These are phyloP conservation scores for Xiphophorus birchmanni DNA, from an alignment of 2,797 vertebrate species.

Conservation along the genomic window DNA sequence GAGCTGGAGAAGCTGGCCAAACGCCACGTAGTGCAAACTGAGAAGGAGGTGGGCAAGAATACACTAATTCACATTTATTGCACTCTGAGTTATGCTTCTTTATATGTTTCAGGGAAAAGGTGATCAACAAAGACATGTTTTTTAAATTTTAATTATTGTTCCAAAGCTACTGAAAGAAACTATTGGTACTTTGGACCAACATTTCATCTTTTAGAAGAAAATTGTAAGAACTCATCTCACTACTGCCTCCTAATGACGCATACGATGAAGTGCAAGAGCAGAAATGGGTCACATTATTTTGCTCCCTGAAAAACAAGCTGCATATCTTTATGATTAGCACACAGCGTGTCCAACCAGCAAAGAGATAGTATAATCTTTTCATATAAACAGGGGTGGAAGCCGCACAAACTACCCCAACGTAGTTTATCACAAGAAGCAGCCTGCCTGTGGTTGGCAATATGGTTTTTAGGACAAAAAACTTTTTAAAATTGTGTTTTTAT, in stretches of 20 bases:
- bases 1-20: slow-evolving; percentile 99
- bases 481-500: neutral
- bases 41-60: slow-evolving; percentile 90
- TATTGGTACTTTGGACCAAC: slow-evolving; percentile 1
- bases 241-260: slow-evolving; percentile 50
- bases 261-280: slow-evolving; percentile 33
- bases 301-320: slow-evolving; percentile 50
- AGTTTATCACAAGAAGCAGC: neutral
- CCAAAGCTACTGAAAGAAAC: slow-evolving; percentile 1
- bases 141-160: neutral
- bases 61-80: slow-evolving; percentile 30
- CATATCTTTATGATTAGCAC: slow-evolving; percentile 53
- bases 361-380: slow-evolving; percentile 45
- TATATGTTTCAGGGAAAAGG: slow-evolving; percentile 20
- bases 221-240: slow-evolving; percentile 13
- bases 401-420: slow-evolving; percentile 22
- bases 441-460: neutral
- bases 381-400: slow-evolving; percentile 13
- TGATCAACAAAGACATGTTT: slow-evolving; percentile 18
- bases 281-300: slow-evolving; percentile 51
- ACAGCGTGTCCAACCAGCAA: slow-evolving; percentile 5
- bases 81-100: slow-evolving; percentile 20
- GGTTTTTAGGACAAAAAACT: neutral
- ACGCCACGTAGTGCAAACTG: slow-evolving; percentile 91
- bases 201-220: neutral